A percentile compares a stretch with the other conserved stretches of the same genome.
Conservation (phyloP, 1,140 invertebrate genomes). For the Eupeodes corollae region DNA sequence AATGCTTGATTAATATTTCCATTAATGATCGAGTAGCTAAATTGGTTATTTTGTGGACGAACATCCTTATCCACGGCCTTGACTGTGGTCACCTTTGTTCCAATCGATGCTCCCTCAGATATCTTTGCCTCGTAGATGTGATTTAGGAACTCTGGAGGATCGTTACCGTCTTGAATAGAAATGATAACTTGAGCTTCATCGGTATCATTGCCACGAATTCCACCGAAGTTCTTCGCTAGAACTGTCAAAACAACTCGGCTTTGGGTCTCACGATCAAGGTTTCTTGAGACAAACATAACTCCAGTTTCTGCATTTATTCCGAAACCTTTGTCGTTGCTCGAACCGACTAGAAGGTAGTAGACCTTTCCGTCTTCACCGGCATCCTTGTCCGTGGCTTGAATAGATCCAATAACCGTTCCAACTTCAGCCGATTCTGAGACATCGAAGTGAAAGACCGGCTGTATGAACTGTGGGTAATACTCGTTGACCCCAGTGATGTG, state of each 20-base stretch:
- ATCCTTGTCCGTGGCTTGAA: constrained; percentile 86
- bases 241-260: constrained; percentile 81
- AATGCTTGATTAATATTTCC: constrained; percentile 76
- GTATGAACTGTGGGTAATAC: constrained; percentile 81
- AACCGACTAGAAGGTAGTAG: constrained; percentile 84
- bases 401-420: constrained; percentile 71
- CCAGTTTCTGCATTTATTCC: constrained; percentile 75
- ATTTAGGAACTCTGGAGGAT: constrained; percentile 82
- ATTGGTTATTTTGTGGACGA: constrained; percentile 80
- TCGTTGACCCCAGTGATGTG: constrained; percentile 85
- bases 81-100: constrained; percentile 64
- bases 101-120: constrained; percentile 62
- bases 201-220: constrained; percentile 86
- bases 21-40: constrained; percentile 78
- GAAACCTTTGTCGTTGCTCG: constrained; percentile 86
- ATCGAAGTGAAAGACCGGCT: constrained; percentile 85
- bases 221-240: constrained; percentile 87
- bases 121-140: constrained; percentile 61
- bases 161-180: constrained; percentile 88
- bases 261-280: constrained; percentile 82
- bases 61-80: constrained; percentile 86
- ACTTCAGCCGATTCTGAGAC: constrained; percentile 86
- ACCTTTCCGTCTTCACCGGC: constrained; percentile 83
- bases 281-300: constrained; percentile 66
- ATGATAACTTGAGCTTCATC: constrained; percentile 90